Evolutionary conservation across 2,113 vertebrate genomes (phyloP).

Genomic region (Heloderma charlesbogerti): DNA sequence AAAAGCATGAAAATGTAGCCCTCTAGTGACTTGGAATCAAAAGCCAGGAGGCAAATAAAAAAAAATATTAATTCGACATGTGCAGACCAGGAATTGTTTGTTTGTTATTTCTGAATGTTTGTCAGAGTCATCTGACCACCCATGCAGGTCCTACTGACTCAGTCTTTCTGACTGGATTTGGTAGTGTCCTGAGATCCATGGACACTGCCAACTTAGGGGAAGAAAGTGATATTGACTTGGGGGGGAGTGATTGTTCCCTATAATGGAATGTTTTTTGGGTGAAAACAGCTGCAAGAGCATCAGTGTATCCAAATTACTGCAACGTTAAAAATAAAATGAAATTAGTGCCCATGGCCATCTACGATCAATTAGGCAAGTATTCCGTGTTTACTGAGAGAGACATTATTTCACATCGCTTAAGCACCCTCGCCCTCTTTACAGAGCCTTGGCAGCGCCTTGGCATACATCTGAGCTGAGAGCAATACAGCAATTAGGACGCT

Average conservation of each 20-base stretch:
- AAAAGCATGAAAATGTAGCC: not conserved
- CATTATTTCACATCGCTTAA: not conserved
- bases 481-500: too few species aligned
- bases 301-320: not conserved
- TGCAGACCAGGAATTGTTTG: not conserved
- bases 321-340: not conserved
- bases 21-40: constrained; percentile 3
- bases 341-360: not conserved
- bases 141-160: not conserved
- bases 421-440: too few species aligned
- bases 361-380: not conserved
- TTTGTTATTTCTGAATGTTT: constrained; percentile 4
- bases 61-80: not conserved
- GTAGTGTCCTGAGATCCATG: not conserved
- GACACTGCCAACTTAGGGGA: not conserved
- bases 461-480: too few species aligned
- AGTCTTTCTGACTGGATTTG: constrained; percentile 1
- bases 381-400: not conserved
- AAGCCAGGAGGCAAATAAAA: not conserved
- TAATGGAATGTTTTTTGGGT: not conserved
- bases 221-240: too few species aligned
- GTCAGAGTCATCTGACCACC: not conserved
- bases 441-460: too few species aligned
- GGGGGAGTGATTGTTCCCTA: not conserved
- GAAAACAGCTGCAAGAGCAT: not conserved